Base-by-base conservation (phyloP, 1,140 invertebrate species). In the Arion vulgaris region DNA sequence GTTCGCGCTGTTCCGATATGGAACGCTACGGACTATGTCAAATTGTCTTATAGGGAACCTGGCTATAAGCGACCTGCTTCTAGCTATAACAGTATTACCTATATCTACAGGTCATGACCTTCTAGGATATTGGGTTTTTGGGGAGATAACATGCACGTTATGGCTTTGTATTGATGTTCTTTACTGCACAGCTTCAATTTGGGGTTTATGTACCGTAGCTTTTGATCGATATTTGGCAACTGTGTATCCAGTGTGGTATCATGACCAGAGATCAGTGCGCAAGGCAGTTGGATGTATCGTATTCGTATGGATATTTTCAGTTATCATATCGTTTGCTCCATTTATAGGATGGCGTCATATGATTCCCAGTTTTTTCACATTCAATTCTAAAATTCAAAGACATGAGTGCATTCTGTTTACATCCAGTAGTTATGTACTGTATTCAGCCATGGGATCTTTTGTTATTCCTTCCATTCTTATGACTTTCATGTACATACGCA, bases 401-500 rank as follows among this genome's bases (percentile, higher is more conserved):
- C 88, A 91, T 71, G 83, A 92, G 32, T 93, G 92, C 84, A 86
- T 91, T 32, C 85, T 93, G 45, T 93, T 92, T 85, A 84, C 88
- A 62, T 89, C 87, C 19, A 95, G 95, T 76, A 96, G 96, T 34
- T 99, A 99, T 93, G 98, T 99, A 86, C 93, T 99, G 73, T 99
- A 97, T 93, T 98, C 97, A 7, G 97, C 97, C 1, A 94, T 98
- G 36, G 97, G 97, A 15, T 98, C 97, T 75, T 99, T 99, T 94
- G 98, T 97, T 92, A 95, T 99, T 87, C 98, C 98, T 19, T 97
- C 98, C 95, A 95, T 97, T 86, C 95, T 99, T 51, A 98, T 99
- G 96, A 93, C 98, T 75, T 98, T 98, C 94, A 97, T 99, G 93
- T 99, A 99, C 93, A 97, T 97, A 94, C 94, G 96, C 84, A 99